Conservation (phyloP, 2,888 invertebrate species). For the Unio delphinus region DNA sequence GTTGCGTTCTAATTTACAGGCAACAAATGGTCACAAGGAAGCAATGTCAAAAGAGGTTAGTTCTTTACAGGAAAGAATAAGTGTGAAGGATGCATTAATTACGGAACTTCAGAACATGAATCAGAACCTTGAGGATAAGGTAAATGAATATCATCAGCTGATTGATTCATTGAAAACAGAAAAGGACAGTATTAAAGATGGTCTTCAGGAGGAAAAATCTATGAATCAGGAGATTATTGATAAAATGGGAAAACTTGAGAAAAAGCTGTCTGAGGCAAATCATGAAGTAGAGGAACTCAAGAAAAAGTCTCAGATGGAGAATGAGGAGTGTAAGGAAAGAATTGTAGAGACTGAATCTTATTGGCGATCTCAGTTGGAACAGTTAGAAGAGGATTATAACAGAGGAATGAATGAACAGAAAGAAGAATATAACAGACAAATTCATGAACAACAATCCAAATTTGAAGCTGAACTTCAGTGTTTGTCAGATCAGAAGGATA, state of each 20-base stretch:
- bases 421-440: slow-evolving; percentile 23
- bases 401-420: slow-evolving; percentile 35
- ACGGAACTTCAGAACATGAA: neutral
- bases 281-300: slow-evolving; percentile 11
- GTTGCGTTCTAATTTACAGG: neutral
- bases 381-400: slow-evolving; percentile 44
- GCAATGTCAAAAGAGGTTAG: slow-evolving; percentile 1
- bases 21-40: neutral
- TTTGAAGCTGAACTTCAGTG: slow-evolving; percentile 28
- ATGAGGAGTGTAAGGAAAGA: slow-evolving; percentile 7
- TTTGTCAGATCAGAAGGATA: slow-evolving; percentile 37
- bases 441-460: slow-evolving; percentile 24
- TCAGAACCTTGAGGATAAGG: slow-evolving; percentile 13
- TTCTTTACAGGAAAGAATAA: slow-evolving; percentile 6
- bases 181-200: slow-evolving; percentile 1
- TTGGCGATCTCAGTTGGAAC: slow-evolving; percentile 45
- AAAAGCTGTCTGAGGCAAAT: slow-evolving; percentile 2
- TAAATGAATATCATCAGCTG: slow-evolving; percentile 6
- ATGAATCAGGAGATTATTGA: slow-evolving; percentile 4
- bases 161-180: neutral
- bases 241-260: slow-evolving; percentile 7
- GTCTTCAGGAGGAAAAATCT: slow-evolving; percentile 2
- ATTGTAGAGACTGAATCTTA: slow-evolving; percentile 37
- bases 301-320: slow-evolving; percentile 6
- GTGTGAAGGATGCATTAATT: slow-evolving; percentile 2